Evolutionary conservation across 2,113 vertebrate genomes (phyloP).

Genomic region (Sinocyclocheilus rhinocerous): DNA sequence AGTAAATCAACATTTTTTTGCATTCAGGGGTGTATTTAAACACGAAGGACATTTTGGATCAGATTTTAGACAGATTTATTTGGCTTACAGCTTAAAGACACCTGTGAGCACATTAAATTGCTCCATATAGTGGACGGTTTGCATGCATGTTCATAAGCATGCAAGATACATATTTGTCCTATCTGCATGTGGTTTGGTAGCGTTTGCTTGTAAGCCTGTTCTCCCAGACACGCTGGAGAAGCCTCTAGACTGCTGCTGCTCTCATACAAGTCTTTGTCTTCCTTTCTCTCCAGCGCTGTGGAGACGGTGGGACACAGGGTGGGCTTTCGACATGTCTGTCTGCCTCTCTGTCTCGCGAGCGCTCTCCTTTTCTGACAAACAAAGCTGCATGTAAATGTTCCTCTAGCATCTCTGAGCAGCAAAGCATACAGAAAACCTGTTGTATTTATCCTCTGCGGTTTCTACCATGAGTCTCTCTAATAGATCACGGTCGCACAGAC

Average conservation of each 20-base stretch:
- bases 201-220: background rate
- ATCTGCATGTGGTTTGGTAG: background rate
- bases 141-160: background rate
- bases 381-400: background rate
- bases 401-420: background rate
- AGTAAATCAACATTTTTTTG: background rate
- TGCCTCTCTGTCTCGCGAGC: conserved; percentile 33
- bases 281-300: conserved; percentile 35
- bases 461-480: background rate
- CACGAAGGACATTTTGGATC: background rate
- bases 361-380: conserved; percentile 42
- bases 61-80: background rate
- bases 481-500: background rate
- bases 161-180: background rate
- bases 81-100: background rate
- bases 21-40: background rate
- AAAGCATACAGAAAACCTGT: background rate
- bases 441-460: background rate
- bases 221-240: background rate
- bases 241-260: background rate
- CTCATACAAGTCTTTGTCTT: conserved; percentile 63
- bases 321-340: conserved; percentile 63
- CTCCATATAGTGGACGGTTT: background rate
- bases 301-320: conserved; percentile 59
- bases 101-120: background rate